Percentiles rank a stretch among this genome's conserved stretches.
Conservation (phyloP, 1,140 invertebrate genomes). For the Cotesia typhae region DNA sequence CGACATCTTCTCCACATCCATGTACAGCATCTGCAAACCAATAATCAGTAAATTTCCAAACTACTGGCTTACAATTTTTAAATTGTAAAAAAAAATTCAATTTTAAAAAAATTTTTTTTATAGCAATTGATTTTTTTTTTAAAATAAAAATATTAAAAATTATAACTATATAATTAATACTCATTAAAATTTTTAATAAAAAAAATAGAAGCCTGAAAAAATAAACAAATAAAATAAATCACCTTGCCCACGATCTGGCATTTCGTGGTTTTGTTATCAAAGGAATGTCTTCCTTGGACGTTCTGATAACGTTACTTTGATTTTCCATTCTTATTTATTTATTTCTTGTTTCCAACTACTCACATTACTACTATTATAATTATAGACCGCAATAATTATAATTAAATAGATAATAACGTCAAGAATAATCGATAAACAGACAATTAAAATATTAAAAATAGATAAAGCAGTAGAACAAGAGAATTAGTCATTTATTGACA, state of each 20-base stretch:
- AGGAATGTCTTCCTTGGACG: constrained; percentile 73
- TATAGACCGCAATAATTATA: too few species aligned
- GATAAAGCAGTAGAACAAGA: too few species aligned
- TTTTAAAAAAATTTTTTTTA: too few species aligned
- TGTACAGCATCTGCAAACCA: constrained; percentile 65
- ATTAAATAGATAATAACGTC: too few species aligned
- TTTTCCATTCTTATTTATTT: constrained; percentile 65
- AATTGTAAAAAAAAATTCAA: too few species aligned
- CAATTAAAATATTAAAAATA: too few species aligned
- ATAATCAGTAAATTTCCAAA: constrained; percentile 8
- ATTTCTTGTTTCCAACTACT: constrained; percentile 15
- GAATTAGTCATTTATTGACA: too few species aligned
- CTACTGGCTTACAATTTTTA: too few species aligned
- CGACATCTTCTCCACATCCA: constrained; percentile 76
- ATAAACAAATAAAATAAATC: constrained; percentile 49
- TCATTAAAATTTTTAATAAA: background rate
- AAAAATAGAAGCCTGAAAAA: background rate
- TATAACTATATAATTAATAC: too few species aligned
- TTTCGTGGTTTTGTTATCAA: constrained; percentile 69
- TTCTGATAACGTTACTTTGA: constrained; percentile 65
- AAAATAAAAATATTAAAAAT: too few species aligned
- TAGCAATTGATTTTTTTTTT: too few species aligned
- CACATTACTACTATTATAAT: background rate
- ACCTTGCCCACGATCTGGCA: constrained; percentile 67
- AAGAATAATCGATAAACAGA: too few species aligned